phyloP scores from a whole-genome alignment of 92 coral and sea anemone species.

The Palythoa caribaeorum region DNA sequence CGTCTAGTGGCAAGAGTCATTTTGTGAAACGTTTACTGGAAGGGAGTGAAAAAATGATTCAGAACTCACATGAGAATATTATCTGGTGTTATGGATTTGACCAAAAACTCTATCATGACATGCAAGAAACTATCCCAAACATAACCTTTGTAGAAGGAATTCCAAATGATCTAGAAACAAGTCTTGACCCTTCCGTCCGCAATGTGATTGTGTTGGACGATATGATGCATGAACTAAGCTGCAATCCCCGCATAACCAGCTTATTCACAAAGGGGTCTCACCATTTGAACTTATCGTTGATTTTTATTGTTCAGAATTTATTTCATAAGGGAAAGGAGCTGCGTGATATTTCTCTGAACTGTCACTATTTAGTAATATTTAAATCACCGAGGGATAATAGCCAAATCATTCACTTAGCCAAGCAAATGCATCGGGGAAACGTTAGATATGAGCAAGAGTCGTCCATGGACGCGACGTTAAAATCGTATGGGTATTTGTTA shows the following conservation, averaged over 20 bases:
- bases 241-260: too few species aligned
- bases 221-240: slow-evolving; percentile 65
- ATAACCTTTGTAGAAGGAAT: too few species aligned
- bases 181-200: too few species aligned
- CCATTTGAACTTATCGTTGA: slow-evolving; percentile 51
- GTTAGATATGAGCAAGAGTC: slow-evolving; percentile 50
- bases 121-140: too few species aligned
- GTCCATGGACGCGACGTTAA: slow-evolving; percentile 56
- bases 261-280: too few species aligned
- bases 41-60: slow-evolving; percentile 50
- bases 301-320: slow-evolving; percentile 42
- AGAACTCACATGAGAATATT: slow-evolving; percentile 47
- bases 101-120: slow-evolving; percentile 38
- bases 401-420: slow-evolving; percentile 53
- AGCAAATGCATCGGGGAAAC: slow-evolving; percentile 47
- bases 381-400: slow-evolving; percentile 63
- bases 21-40: too few species aligned
- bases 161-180: too few species aligned
- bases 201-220: too few species aligned
- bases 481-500: slow-evolving; percentile 54
- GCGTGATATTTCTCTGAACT: too few species aligned
- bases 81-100: slow-evolving; percentile 55
- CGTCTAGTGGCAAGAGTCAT: too few species aligned
- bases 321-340: too few species aligned
- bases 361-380: too few species aligned